Evolutionary conservation across 2,113 vertebrate genomes (phyloP).

Genomic region (Sorex araneus): DNA sequence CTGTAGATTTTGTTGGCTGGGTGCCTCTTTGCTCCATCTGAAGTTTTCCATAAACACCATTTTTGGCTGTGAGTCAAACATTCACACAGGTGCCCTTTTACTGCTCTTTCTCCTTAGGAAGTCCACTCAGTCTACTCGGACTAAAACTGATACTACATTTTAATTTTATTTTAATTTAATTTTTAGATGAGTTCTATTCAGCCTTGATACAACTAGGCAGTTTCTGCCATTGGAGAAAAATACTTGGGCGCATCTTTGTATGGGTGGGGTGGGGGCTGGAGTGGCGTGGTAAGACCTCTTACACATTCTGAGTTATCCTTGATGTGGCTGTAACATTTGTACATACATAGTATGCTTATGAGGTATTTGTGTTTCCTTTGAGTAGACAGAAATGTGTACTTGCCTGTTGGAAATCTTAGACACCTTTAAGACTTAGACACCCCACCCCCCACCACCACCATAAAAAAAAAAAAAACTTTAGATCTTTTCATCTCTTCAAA

Average conservation of each 20-base stretch:
- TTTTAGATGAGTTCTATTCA: constrained; percentile 78
- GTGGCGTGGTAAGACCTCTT: constrained; percentile 8
- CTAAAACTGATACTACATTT: constrained; percentile 82
- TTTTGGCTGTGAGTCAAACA: constrained; percentile 88
- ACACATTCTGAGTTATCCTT: neutral
- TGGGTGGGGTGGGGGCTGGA: neutral
- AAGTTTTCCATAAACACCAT: constrained; percentile 91
- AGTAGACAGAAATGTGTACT: neutral
- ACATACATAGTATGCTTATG: neutral
- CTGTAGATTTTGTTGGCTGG: constrained; percentile 88
- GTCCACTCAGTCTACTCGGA: constrained; percentile 87
- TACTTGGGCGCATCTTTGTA: neutral
- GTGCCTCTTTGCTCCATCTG: constrained; percentile 84
- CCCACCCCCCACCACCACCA: too few species aligned
- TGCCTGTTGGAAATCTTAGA: constrained; percentile 57
- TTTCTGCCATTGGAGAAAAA: neutral
- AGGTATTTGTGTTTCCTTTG: neutral
- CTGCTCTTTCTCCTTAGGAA: constrained; percentile 90
- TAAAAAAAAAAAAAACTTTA: constrained; percentile 48
- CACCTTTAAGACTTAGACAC: neutral
- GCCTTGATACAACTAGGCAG: constrained; percentile 46
- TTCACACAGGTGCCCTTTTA: constrained; percentile 91
- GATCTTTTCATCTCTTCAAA: neutral
- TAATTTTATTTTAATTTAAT: constrained; percentile 74
- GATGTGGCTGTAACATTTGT: neutral